These are phyloP conservation scores for Propithecus perrieri DNA, from an alignment of 2,797 vertebrate genomes.

Conservation along the genomic window DNA sequence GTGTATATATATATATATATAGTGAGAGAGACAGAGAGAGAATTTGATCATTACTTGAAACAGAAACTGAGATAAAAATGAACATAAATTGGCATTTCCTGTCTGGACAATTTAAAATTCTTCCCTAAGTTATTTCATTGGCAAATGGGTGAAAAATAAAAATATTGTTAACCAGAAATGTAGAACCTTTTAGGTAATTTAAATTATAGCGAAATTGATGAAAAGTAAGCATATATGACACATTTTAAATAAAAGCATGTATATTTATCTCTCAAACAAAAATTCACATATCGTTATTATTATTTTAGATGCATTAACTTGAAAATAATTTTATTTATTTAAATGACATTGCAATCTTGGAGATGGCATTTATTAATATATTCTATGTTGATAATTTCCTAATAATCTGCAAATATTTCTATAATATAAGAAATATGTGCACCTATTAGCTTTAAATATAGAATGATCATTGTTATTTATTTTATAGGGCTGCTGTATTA, in stretches of 20 bases:
- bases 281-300: neutral
- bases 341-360: neutral
- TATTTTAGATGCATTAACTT: neutral
- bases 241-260: neutral
- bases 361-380: neutral
- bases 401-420: neutral
- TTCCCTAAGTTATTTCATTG: neutral
- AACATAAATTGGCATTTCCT: neutral
- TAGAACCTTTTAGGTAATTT: neutral
- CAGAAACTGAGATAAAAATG: conserved; percentile 4
- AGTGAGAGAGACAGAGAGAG: neutral
- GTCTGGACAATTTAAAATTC: neutral
- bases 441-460: neutral
- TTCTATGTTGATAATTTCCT: neutral
- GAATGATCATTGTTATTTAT: neutral
- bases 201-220: neutral
- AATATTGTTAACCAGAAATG: neutral
- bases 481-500: neutral
- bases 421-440: neutral
- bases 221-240: neutral
- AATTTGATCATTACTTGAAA: neutral
- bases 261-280: neutral
- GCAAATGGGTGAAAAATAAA: neutral
- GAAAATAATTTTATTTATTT: conserved; percentile 30
- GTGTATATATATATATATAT: too few relatives aligned